Conservation (phyloP, 1,140 invertebrate species). For the Drosophila murphyi region DNA sequence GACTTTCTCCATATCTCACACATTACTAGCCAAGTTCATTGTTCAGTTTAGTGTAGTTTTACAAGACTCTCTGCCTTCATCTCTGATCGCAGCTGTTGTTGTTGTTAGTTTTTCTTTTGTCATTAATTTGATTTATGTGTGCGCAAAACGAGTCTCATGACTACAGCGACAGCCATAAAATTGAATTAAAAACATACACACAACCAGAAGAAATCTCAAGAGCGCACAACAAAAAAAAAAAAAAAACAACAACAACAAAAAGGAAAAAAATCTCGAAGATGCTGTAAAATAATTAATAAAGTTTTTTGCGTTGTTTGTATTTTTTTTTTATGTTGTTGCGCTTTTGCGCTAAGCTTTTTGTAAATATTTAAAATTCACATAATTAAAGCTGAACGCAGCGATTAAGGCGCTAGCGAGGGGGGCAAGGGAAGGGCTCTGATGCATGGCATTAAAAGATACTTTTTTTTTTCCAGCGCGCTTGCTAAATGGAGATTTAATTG, state of each 20-base stretch:
- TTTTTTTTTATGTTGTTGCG: conserved; percentile 23
- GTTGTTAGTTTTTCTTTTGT: conserved; percentile 57
- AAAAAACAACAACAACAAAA: conserved; percentile 15
- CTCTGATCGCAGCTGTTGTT: conserved; percentile 1
- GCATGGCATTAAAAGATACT: conserved; percentile 64
- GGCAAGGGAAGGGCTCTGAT: background rate
- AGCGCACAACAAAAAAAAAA: conserved; percentile 35
- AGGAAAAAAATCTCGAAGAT: conserved; percentile 51
- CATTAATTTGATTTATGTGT: conserved; percentile 81
- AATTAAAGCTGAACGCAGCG: conserved; percentile 72
- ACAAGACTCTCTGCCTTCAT: background rate
- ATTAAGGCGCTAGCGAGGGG: conserved; percentile 50
- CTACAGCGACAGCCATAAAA: conserved; percentile 72
- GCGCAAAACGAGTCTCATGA: conserved; percentile 62
- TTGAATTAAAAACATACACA: conserved; percentile 72
- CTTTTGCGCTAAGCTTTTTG: conserved; percentile 70
- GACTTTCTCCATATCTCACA: background rate
- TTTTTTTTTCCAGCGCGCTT: conserved; percentile 62
- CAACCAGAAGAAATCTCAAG: conserved; percentile 40
- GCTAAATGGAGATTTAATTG: conserved; percentile 83
- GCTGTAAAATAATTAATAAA: conserved; percentile 83
- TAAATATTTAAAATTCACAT: conserved; percentile 83
- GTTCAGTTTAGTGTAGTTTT: background rate
- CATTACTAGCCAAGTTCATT: background rate
- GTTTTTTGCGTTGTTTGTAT: conserved; percentile 71